phyloP scores from a whole-genome alignment of 2,113 vertebrate species.

The Pituophis catenifer region DNA sequence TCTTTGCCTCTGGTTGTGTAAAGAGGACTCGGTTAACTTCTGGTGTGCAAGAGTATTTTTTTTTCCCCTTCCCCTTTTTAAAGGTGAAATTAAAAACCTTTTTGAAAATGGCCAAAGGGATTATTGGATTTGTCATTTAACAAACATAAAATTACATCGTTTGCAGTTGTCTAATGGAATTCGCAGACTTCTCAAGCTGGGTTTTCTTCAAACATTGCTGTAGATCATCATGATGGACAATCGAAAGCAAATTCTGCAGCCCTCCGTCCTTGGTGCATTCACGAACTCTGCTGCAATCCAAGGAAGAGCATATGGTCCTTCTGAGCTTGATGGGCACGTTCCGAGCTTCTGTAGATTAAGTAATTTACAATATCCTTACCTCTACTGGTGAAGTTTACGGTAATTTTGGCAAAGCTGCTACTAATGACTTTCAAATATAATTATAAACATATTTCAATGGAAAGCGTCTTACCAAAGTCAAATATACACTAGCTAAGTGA shows the following conservation, averaged over 20 bases:
- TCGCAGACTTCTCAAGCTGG: background rate
- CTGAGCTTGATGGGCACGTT: background rate
- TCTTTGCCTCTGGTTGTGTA: conserved; percentile 3
- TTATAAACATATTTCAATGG: conserved; percentile 71
- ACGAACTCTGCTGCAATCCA: background rate
- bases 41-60: background rate
- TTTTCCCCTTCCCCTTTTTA: background rate
- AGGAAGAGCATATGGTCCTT: conserved; percentile 5
- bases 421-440: conserved; percentile 71
- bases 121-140: conserved; percentile 9
- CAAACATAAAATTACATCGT: background rate
- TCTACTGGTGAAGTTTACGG: conserved; percentile 25
- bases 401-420: conserved; percentile 53
- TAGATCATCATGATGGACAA: background rate
- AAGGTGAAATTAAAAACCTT: conserved; percentile 18
- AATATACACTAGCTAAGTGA: conserved; percentile 68
- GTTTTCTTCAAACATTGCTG: background rate
- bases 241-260: background rate
- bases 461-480: conserved; percentile 68
- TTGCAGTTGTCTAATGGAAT: conserved; percentile 14
- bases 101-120: background rate
- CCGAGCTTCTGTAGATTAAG: background rate
- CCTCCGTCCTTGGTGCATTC: background rate
- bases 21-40: conserved; percentile 9
- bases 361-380: conserved; percentile 29